A percentile compares a stretch with the other conserved stretches of the same genome.
These are phyloP conservation scores for Dascyllus trimaculatus DNA, from an alignment of 2,113 vertebrate species.

Conservation along the genomic window DNA sequence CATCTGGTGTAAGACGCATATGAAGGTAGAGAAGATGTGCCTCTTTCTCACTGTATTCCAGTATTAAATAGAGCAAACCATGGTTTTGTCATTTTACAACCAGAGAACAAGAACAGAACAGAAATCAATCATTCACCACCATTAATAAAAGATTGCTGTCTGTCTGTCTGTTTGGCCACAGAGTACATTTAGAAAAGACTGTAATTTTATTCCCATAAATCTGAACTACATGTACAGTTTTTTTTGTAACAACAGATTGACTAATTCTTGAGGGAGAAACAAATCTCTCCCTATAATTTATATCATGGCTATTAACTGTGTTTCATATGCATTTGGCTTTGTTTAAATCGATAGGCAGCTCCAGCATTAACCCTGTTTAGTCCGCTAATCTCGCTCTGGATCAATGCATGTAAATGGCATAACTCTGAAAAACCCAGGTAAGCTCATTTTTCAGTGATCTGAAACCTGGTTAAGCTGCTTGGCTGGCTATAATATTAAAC, in stretches of 20 bases:
- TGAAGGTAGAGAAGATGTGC: background rate
- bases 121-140: constrained; percentile 25
- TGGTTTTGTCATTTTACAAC: constrained; percentile 10
- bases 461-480: constrained; percentile 33
- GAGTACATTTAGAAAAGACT: background rate
- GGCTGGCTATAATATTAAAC: constrained; percentile 23
- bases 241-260: constrained; percentile 17
- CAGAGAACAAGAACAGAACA: constrained; percentile 23
- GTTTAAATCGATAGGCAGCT: constrained; percentile 28
- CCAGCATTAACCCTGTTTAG: constrained; percentile 41
- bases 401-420: constrained; percentile 54
- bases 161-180: constrained; percentile 1
- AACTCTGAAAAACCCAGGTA: constrained; percentile 37
- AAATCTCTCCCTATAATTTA: background rate
- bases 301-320: constrained; percentile 21
- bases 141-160: constrained; percentile 6
- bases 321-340: constrained; percentile 38
- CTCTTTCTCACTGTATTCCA: background rate
- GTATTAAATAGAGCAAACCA: background rate
- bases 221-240: background rate
- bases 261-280: background rate
- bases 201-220: background rate
- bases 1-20: background rate
- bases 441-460: constrained; percentile 46
- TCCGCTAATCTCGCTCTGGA: constrained; percentile 27